Evolutionary conservation across 2,797 vertebrate genomes (phyloP).

Genomic region (Okamejei kenojei): DNA sequence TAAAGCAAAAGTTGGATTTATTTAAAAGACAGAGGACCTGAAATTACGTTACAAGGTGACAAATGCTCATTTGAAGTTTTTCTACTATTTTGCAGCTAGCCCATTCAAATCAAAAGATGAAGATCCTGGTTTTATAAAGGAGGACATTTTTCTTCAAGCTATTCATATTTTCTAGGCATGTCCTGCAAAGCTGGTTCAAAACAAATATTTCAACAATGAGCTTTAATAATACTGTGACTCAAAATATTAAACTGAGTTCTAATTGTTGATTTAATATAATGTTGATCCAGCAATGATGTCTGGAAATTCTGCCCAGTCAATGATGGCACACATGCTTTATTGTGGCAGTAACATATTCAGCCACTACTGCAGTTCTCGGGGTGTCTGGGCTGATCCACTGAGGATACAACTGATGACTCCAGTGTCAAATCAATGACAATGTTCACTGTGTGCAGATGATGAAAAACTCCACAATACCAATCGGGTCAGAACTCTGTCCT

Average conservation of each 20-base stretch:
- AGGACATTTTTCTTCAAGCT: neutral
- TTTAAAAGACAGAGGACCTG: neutral
- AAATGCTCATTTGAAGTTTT: constrained; percentile 6
- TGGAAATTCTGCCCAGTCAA: too few relatives aligned
- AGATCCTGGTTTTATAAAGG: neutral
- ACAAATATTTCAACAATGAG: neutral
- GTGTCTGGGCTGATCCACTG: too few relatives aligned
- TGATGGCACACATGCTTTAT: too few relatives aligned
- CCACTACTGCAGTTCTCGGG: too few relatives aligned
- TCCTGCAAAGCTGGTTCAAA: neutral
- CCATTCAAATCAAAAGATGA: constrained; percentile 1
- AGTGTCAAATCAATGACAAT: too few relatives aligned
- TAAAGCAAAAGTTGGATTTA: too few relatives aligned
- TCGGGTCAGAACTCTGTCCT: too few relatives aligned
- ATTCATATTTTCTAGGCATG: neutral
- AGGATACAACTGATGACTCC: too few relatives aligned
- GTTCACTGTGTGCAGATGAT: too few relatives aligned
- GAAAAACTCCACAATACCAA: too few relatives aligned
- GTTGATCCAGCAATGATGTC: neutral
- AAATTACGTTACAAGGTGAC: constrained; percentile 11
- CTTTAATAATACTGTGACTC: neutral
- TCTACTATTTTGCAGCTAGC: neutral
- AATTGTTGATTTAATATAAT: neutral
- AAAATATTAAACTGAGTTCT: neutral
- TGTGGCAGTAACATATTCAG: neutral